These are phyloP conservation scores for Sepioteuthis lessoniana DNA, from an alignment of 2,888 invertebrate genomes.

Conservation along the genomic window DNA sequence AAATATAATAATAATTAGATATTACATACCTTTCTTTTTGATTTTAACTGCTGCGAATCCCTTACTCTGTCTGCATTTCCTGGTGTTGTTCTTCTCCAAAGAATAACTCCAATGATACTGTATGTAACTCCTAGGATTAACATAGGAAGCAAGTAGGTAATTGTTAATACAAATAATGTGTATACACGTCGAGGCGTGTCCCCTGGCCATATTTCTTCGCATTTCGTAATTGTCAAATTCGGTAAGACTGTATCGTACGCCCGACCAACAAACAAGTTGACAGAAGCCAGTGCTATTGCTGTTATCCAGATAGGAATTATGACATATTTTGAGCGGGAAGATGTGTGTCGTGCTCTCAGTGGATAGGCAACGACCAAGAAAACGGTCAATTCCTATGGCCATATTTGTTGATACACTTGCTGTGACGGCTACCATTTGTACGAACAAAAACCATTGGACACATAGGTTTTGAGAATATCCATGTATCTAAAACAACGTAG, in stretches of 20 bases:
- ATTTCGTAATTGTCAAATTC: slow-evolving; percentile 54
- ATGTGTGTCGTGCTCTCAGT: slow-evolving; percentile 74
- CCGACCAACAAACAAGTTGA: slow-evolving; percentile 73
- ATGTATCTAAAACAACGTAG: slow-evolving; percentile 74
- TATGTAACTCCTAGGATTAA: slow-evolving; percentile 76
- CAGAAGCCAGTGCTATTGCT: slow-evolving; percentile 73
- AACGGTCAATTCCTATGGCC: slow-evolving; percentile 77
- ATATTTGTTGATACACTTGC: slow-evolving; percentile 77
- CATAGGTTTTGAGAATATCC: slow-evolving; percentile 77
- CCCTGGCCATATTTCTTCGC: slow-evolving; percentile 63
- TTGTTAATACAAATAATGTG: slow-evolving; percentile 68
- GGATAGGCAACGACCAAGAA: slow-evolving; percentile 72
- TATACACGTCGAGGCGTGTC: slow-evolving; percentile 59
- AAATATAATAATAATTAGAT: background rate
- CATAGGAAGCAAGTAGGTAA: slow-evolving; percentile 75
- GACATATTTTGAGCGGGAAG: slow-evolving; percentile 72
- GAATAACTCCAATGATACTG: slow-evolving; percentile 75
- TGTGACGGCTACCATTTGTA: slow-evolving; percentile 76
- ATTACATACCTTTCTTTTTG: slow-evolving; percentile 75
- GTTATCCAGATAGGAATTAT: slow-evolving; percentile 76
- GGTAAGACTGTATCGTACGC: slow-evolving; percentile 51
- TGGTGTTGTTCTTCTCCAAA: slow-evolving; percentile 76
- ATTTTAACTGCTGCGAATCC: slow-evolving; percentile 75
- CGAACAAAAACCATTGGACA: slow-evolving; percentile 77
- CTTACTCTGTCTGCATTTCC: slow-evolving; percentile 76